Conservation (phyloP, 1,140 invertebrate species). For the Hyposmocoma kahamanoa region DNA sequence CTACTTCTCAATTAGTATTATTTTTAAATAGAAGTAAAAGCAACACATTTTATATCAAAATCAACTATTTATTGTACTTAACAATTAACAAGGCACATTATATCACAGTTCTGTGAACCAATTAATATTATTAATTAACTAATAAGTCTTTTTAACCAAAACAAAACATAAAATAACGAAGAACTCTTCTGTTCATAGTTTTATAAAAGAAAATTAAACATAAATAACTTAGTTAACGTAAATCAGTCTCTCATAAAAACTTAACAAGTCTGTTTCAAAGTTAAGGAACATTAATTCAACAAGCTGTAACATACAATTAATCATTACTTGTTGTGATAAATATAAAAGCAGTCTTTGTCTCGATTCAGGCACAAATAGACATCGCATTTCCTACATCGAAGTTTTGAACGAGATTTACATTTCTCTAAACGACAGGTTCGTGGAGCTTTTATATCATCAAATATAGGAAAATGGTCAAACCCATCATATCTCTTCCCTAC, state of each 20-base stretch:
- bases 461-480: slow-evolving; percentile 8
- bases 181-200: background rate
- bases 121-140: no score
- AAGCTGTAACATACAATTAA: background rate
- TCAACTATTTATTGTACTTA: no score
- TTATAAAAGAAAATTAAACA: background rate
- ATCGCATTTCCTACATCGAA: slow-evolving; percentile 1
- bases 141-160: background rate
- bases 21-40: no score
- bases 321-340: slow-evolving; percentile 5
- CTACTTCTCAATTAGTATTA: no score
- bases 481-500: slow-evolving; percentile 12
- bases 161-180: background rate
- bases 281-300: slow-evolving; percentile 1
- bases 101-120: no score
- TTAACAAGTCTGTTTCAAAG: background rate
- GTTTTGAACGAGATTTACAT: slow-evolving; percentile 1
- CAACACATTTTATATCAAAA: no score
- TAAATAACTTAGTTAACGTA: background rate
- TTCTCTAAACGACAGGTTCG: slow-evolving; percentile 6
- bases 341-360: slow-evolving; percentile 4
- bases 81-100: no score
- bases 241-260: background rate
- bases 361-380: slow-evolving; percentile 2
- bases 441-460: slow-evolving; percentile 14